Conservation (phyloP, 2,113 vertebrate species). For the Aldabrachelys gigantea region DNA sequence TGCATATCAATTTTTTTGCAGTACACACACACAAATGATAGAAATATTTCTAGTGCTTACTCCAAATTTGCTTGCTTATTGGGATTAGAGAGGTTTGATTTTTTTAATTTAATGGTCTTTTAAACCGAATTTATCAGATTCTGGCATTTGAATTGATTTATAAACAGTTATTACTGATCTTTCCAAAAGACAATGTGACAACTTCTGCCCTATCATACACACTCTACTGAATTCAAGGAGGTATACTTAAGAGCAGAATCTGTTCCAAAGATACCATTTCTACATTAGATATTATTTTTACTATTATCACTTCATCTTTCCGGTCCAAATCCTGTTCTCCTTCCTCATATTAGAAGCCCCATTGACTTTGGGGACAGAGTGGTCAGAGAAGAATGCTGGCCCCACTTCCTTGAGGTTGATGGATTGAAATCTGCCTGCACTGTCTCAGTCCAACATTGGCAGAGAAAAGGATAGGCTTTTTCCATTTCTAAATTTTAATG, state of each 20-base stretch:
- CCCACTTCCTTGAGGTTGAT: slow-evolving; percentile 74
- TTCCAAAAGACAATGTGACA: neutral
- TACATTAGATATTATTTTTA: slow-evolving; percentile 26
- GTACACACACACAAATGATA: neutral
- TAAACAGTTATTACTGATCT: neutral
- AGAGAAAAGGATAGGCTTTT: slow-evolving; percentile 75
- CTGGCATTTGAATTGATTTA: neutral
- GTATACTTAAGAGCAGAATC: neutral
- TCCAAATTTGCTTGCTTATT: neutral
- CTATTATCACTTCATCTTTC: neutral
- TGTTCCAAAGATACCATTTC: neutral
- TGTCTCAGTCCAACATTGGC: slow-evolving; percentile 70
- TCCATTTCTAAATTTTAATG: slow-evolving; percentile 66
- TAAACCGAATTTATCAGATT: neutral
- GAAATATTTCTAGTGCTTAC: neutral
- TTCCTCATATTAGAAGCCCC: neutral
- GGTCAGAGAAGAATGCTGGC: slow-evolving; percentile 64
- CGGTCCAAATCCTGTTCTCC: slow-evolving; percentile 1
- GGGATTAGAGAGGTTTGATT: neutral
- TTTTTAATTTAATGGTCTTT: neutral
- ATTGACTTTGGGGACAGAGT: slow-evolving; percentile 38
- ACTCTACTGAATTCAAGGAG: neutral
- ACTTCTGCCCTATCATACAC: neutral
- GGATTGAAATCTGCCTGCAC: slow-evolving; percentile 75
- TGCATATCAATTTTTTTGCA: neutral